Percentiles rank a stretch among this genome's conserved stretches.
phyloP scores from a whole-genome alignment of 1,140 invertebrate species.

The Armadillidium nasatum region DNA sequence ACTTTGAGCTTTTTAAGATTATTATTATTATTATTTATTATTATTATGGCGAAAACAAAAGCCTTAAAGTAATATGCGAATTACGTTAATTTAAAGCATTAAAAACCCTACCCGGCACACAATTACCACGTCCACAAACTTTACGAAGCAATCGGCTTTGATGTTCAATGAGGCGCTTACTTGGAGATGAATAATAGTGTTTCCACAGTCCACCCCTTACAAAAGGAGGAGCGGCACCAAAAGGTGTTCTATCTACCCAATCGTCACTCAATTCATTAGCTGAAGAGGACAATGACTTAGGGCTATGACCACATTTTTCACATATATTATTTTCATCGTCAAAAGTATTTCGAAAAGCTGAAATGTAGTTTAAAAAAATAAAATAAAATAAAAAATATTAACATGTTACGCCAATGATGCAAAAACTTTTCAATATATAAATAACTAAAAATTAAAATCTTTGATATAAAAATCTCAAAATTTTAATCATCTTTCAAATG shows the following conservation, averaged over 20 bases:
- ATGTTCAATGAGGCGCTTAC: conserved; percentile 38
- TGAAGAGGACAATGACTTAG: conserved; percentile 29
- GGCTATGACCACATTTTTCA: conserved; percentile 8
- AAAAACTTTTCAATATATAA: too few relatives aligned
- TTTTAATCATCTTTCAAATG: too few relatives aligned
- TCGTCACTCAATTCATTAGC: conserved; percentile 35
- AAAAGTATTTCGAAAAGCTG: not conserved
- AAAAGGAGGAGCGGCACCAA: conserved; percentile 27
- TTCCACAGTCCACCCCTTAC: conserved; percentile 30
- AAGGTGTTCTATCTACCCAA: conserved; percentile 33
- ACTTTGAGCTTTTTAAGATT: too few relatives aligned
- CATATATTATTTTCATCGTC: conserved; percentile 18
- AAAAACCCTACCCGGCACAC: conserved; percentile 35
- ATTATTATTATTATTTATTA: too few relatives aligned
- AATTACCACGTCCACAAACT: conserved; percentile 36
- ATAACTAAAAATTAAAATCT: too few relatives aligned
- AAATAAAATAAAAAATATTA: too few relatives aligned
- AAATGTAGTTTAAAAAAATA: not conserved
- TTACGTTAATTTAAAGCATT: not conserved
- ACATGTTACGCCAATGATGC: too few relatives aligned
- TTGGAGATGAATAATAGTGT: conserved; percentile 37
- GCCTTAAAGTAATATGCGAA: too few relatives aligned
- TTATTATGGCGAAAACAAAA: too few relatives aligned
- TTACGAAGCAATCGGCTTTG: conserved; percentile 20
- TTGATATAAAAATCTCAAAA: too few relatives aligned